These are phyloP conservation scores for Clostera curtula DNA, from an alignment of 2,888 invertebrate genomes.

Conservation along the genomic window DNA sequence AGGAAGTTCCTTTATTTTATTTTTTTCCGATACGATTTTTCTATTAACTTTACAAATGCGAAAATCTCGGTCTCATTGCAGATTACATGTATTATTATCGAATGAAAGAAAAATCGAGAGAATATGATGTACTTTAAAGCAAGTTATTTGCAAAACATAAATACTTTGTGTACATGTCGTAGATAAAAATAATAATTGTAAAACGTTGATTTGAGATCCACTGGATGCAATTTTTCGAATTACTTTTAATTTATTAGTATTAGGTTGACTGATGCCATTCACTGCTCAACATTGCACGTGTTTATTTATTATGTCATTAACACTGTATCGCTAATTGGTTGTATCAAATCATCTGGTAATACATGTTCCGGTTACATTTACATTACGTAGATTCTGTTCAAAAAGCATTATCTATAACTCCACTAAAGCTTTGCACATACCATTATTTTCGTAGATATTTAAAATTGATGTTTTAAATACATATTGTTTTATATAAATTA, in stretches of 20 bases:
- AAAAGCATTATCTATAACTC: constrained; percentile 55
- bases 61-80: too few species aligned
- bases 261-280: constrained; percentile 36
- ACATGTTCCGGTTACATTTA: constrained; percentile 12
- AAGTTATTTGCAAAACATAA: too few species aligned
- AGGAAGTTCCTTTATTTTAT: too few species aligned
- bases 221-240: constrained; percentile 12
- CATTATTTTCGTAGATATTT: constrained; percentile 45
- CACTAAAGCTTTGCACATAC: constrained; percentile 41
- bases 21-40: too few species aligned
- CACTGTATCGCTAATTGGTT: constrained; percentile 16
- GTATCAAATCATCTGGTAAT: constrained; percentile 17
- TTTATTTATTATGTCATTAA: constrained; percentile 30
- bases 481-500: constrained; percentile 59
- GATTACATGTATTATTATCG: too few species aligned
- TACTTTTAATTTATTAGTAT: constrained; percentile 18
- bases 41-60: too few species aligned
- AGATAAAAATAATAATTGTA: too few species aligned
- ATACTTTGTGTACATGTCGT: too few species aligned
- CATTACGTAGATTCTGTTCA: constrained; percentile 26
- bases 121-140: too few species aligned
- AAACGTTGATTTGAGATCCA: too few species aligned
- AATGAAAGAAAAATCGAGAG: too few species aligned
- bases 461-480: constrained; percentile 56
- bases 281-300: constrained; percentile 42